Evolutionary conservation across 2,113 vertebrate genomes (phyloP), one percentile per base, ranked within the genome.

Genomic region (Zonotrichia leucophrys): DNA sequence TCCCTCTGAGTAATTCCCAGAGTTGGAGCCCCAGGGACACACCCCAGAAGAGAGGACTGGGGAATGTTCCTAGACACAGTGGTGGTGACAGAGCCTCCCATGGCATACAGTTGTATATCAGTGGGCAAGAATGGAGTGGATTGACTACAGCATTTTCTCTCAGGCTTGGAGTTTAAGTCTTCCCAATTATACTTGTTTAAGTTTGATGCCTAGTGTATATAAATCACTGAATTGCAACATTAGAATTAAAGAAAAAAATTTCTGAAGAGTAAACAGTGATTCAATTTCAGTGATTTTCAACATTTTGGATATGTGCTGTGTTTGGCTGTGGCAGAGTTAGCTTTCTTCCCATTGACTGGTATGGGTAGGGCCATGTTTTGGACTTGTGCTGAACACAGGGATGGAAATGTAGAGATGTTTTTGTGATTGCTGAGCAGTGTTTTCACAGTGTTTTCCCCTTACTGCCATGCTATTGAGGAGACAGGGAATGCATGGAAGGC

Each of bases 381-480:
- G 16, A 35, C 27, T 50, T 58, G 35, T 44, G 37, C 22, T 58
- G 67, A 50, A 33, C 10, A 19, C 27, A 28, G 15, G 15, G 27
- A 37, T 6, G 10, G 72, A 66, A 58, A 50, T 23, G 17, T 18
- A 50, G 37, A 73, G 31, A 22, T 42, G 11, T 15, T 35, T 79
- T 41, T 49, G 8, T 33, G 30, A 22, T 33, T 66, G 15, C 4
- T 66, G 44, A 44, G 27, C 5, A 19, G 37, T 3, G 8, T 33
- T 66, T 37, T 31, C 35, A 33, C 22, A 44, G 27, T 58, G 10
- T 22, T 66, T 64, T 44, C 27, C 22, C 7, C 24, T 18, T 31
- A 19, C 31, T 37, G 14, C 35, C 5, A 22, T 0, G 0, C 22
- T 50, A 42, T 17, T 1, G 1, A 50, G 31, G 31, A 72, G 35